Base-by-base conservation (phyloP, 1,140 invertebrate species). In the Anoplophora glabripennis region DNA sequence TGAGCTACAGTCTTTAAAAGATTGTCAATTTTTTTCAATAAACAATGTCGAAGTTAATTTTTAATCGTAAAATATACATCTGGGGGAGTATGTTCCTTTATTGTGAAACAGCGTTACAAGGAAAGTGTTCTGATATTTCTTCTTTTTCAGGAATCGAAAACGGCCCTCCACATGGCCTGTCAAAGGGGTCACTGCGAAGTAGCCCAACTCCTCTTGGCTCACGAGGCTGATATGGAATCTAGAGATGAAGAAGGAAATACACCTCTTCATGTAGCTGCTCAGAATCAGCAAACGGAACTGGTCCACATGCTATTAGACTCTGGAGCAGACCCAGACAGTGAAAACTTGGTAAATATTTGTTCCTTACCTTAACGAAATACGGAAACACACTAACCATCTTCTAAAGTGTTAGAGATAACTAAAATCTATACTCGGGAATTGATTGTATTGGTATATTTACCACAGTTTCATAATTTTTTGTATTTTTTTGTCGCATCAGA, bases 241-340 rank as follows among this genome's bases (percentile, higher is more conserved):
- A 77, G 84, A 72, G 91, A 94, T 78, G 79, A 83, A 49, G 85
- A 89, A 35, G 89, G 88, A 11, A 89, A 92, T 65, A 88, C 88
- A 0, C 86, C 91, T 0, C 78, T 95, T 10, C 92, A 94, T 72
- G 77, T 89, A 14, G 89, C 91, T 11, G 89, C 90, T 11, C 84
- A 87, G 63, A 89, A 91, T 68, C 84, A 89, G 68, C 86, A 93
- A 70, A 84, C 85, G 1, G 80, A 80, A 37, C 82, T 93, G 17
- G 90, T 90, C 28, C 81, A 84, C 61, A 76, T 88, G 40, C 78
- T 95, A 11, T 70, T 88, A 15, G 82, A 83, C 48, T 71, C 76
- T 7, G 80, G 81, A 14, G 81, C 81, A 35, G 77, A 84, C 52
- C 81, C 83, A 0, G 83, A 87, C 65, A 70, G 80, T 37, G 76